Conservation (phyloP, 2,113 vertebrate species). For the Telmatochromis brichardi region DNA sequence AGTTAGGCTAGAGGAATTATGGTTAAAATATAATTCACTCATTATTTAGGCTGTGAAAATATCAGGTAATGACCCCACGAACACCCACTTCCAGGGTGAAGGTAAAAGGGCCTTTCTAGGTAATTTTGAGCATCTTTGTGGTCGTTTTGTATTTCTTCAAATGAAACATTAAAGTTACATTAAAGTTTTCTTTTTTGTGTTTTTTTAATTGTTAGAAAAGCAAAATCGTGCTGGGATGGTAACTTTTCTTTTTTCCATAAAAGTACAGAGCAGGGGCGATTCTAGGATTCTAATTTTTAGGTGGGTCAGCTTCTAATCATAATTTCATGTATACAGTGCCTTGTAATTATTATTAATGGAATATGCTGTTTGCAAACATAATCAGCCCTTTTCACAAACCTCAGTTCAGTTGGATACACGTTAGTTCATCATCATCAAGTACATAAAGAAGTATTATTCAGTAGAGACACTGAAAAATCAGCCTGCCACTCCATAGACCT, state of each 20-base stretch:
- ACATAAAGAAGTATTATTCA: background rate
- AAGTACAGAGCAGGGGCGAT: background rate
- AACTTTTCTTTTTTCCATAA: fast-evolving
- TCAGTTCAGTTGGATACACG: fast-evolving
- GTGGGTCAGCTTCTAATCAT: background rate
- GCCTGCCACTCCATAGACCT: background rate
- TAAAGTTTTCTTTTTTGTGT: background rate
- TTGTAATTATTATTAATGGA: background rate
- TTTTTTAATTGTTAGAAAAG: background rate
- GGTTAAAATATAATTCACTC: background rate
- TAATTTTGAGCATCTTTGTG: background rate
- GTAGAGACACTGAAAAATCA: fast-evolving
- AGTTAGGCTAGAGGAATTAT: fast-evolving
- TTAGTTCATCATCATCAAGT: background rate
- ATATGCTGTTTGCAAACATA: background rate
- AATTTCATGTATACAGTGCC: background rate
- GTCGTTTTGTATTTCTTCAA: background rate
- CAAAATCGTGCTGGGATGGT: background rate
- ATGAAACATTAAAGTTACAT: background rate
- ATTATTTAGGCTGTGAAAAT: background rate
- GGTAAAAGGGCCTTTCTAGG: fast-evolving
- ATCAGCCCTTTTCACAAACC: background rate
- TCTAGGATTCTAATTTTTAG: background rate
- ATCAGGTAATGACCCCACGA: background rate
- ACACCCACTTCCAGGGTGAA: background rate